These are phyloP conservation scores for Leguminivora glycinivorella DNA, from an alignment of 1,140 invertebrate species.

Conservation along the genomic window DNA sequence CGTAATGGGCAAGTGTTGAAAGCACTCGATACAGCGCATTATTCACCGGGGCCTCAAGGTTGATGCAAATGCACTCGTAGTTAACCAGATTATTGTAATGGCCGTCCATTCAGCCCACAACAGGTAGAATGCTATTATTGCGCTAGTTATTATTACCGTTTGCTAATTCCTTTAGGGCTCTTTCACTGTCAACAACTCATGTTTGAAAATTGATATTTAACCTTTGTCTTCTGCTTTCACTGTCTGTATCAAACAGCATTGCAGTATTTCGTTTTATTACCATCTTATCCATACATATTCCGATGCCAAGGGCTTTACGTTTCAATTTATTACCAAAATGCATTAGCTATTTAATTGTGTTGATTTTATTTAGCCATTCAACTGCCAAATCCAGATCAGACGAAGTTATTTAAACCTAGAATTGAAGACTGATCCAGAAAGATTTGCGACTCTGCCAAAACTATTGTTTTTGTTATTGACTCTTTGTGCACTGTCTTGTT, in stretches of 20 bases:
- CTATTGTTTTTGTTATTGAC: slow-evolving; percentile 27
- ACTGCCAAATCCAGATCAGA: slow-evolving; percentile 48
- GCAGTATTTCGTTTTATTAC: neutral
- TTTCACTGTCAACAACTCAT: neutral
- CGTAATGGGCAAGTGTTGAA: slow-evolving; percentile 43
- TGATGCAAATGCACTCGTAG: slow-evolving; percentile 46
- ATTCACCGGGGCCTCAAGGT: slow-evolving; percentile 53
- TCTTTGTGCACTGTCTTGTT: slow-evolving; percentile 14
- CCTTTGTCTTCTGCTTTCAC: neutral
- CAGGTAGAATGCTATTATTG: slow-evolving; percentile 23
- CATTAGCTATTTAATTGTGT: slow-evolving; percentile 32
- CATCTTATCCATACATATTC: neutral
- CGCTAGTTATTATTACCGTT: slow-evolving; percentile 1
- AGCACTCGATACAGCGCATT: slow-evolving; percentile 46
- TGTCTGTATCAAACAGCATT: neutral
- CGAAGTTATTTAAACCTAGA: slow-evolving; percentile 15
- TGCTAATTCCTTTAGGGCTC: neutral
- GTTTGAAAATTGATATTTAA: neutral
- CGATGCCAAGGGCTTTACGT: neutral
- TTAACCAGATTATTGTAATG: slow-evolving; percentile 29
- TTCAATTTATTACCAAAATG: slow-evolving; percentile 3
- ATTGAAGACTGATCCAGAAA: slow-evolving; percentile 6
- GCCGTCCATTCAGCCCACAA: slow-evolving; percentile 8
- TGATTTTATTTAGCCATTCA: slow-evolving; percentile 50
- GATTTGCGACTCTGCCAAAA: slow-evolving; percentile 19